A percentile compares a stretch with the other conserved stretches of the same genome.
Conservation (phyloP, 2,797 vertebrate genomes). For the Leptoclinus maculatus region DNA sequence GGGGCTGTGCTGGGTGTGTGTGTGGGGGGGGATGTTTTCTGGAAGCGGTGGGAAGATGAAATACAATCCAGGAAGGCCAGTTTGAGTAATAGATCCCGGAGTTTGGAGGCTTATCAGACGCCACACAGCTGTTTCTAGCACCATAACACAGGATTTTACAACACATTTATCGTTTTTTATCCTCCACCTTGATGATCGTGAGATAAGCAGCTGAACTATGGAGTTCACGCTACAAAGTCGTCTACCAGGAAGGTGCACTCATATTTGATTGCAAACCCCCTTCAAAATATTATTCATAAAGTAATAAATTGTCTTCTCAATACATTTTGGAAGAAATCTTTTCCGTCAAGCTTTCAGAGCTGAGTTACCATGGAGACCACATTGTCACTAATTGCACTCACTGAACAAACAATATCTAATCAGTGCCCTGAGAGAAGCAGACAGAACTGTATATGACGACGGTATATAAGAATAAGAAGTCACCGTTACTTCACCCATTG, state of each 20-base stretch:
- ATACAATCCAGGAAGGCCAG: slow-evolving; percentile 28
- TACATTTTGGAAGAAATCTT: too few species aligned
- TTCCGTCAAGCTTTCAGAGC: too few species aligned
- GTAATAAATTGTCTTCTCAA: background rate
- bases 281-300: background rate
- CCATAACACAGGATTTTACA: slow-evolving; percentile 1
- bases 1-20: background rate
- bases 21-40: background rate
- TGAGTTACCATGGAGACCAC: too few species aligned
- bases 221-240: background rate
- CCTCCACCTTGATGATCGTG: background rate
- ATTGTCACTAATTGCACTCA: too few species aligned
- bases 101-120: slow-evolving; percentile 24
- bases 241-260: background rate
- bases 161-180: slow-evolving; percentile 8
- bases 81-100: slow-evolving; percentile 29
- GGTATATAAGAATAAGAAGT: too few species aligned
- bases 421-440: too few species aligned
- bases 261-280: background rate
- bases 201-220: background rate
- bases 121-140: slow-evolving; percentile 10
- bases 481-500: too few species aligned
- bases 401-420: background rate
- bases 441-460: too few species aligned
- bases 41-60: slow-evolving; percentile 27